Evolutionary conservation across 2,113 vertebrate species (phyloP).

Genomic region (Verasper variegatus): DNA sequence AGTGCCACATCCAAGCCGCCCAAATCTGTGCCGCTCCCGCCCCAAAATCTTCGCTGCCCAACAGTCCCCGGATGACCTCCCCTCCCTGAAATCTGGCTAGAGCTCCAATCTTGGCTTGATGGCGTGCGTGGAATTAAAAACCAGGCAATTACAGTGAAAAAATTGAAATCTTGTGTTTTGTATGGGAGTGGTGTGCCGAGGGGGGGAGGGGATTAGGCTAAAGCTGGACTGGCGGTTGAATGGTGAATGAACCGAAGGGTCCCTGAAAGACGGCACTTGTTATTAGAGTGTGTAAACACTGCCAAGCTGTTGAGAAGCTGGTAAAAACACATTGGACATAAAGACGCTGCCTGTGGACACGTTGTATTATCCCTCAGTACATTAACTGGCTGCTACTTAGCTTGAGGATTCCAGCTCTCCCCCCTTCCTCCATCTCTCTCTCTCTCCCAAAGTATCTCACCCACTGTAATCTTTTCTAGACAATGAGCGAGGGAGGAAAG

Average conservation of each 20-base stretch:
- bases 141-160: constrained; percentile 84
- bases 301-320: constrained; percentile 84
- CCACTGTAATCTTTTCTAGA: constrained; percentile 71
- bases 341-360: constrained; percentile 80
- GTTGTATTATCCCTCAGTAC: constrained; percentile 83
- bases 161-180: constrained; percentile 84
- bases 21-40: constrained; percentile 72
- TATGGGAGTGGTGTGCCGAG: constrained; percentile 71
- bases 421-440: constrained; percentile 34
- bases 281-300: constrained; percentile 87
- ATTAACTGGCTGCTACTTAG: constrained; percentile 78
- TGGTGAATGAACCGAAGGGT: constrained; percentile 77
- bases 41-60: constrained; percentile 68
- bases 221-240: constrained; percentile 82
- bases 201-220: constrained; percentile 81
- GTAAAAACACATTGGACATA: constrained; percentile 84
- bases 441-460: constrained; percentile 43
- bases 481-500: constrained; percentile 57
- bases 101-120: constrained; percentile 83
- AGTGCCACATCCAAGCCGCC: constrained; percentile 75
- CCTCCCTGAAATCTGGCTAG: constrained; percentile 76
- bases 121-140: constrained; percentile 80
- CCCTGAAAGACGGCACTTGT: constrained; percentile 84
- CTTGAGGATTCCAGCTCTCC: constrained; percentile 52
- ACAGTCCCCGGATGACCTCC: constrained; percentile 77